A percentile compares a stretch with the other conserved stretches of the same genome.
phyloP scores from a whole-genome alignment of 2,797 vertebrate species.

The Acipenser ruthenus region DNA sequence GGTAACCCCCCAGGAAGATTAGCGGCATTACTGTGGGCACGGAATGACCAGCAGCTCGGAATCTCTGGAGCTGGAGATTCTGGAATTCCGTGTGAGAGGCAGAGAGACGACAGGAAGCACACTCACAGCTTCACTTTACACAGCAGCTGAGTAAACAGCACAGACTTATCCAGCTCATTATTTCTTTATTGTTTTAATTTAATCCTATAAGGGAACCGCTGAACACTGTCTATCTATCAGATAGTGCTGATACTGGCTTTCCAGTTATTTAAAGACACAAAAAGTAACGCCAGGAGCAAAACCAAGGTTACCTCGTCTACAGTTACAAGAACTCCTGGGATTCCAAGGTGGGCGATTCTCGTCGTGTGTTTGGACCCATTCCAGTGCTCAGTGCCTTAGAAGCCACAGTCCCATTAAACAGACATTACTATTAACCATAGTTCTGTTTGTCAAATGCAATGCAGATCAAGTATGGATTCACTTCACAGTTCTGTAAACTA shows the following conservation, averaged over 20 bases:
- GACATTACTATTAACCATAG: too few species aligned
- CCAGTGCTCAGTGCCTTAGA: too few species aligned
- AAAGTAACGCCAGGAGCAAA: too few species aligned
- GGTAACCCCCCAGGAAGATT: slow-evolving; percentile 70
- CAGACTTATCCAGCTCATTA: slow-evolving; percentile 8
- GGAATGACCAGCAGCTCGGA: slow-evolving; percentile 56
- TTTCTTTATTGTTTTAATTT: background rate
- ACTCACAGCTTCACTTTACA: slow-evolving; percentile 8
- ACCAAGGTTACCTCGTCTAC: too few species aligned
- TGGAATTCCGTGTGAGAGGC: background rate
- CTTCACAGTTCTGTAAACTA: too few species aligned
- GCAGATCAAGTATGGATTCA: too few species aligned
- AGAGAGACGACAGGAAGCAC: background rate
- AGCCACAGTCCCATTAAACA: too few species aligned
- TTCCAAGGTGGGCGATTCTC: too few species aligned
- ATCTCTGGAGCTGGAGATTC: slow-evolving; percentile 24
- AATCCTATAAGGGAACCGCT: slow-evolving; percentile 3
- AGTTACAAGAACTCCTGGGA: too few species aligned
- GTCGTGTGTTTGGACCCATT: too few species aligned
- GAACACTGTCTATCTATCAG: background rate
- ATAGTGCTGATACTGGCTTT: slow-evolving; percentile 13
- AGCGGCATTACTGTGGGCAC: slow-evolving; percentile 70
- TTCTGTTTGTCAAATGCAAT: too few species aligned
- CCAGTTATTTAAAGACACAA: too few species aligned
- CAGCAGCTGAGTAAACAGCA: background rate